Evolutionary conservation across 1,140 invertebrate genomes (phyloP).

Genomic region (Streblospio benedicti): DNA sequence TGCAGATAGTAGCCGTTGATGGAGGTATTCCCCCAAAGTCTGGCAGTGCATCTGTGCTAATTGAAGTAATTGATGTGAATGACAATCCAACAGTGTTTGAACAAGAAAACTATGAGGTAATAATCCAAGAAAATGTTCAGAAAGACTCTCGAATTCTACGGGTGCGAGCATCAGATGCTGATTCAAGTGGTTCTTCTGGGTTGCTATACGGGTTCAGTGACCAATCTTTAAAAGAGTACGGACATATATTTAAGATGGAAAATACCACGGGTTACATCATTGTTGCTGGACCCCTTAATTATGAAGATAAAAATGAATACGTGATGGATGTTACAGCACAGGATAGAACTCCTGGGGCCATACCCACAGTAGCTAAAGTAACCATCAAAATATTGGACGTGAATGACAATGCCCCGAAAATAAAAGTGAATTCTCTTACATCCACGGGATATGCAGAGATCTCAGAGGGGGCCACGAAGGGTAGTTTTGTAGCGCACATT

Average conservation of each 20-base stretch:
- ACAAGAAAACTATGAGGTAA: slow-evolving; percentile 1
- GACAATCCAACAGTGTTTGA: slow-evolving; percentile 18
- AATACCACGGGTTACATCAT: slow-evolving; percentile 28
- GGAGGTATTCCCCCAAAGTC: slow-evolving; percentile 12
- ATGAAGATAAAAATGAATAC: slow-evolving; percentile 54
- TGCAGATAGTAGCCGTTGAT: slow-evolving; percentile 13
- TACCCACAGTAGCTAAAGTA: slow-evolving; percentile 59
- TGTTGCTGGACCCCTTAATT: slow-evolving; percentile 57
- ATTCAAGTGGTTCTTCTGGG: slow-evolving; percentile 5
- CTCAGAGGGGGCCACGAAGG: slow-evolving; percentile 7
- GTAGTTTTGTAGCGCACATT: slow-evolving; percentile 33
- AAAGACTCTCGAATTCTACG: not conserved
- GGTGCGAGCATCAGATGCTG: slow-evolving; percentile 11
- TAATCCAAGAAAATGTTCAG: slow-evolving; percentile 10
- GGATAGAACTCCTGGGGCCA: slow-evolving; percentile 52
- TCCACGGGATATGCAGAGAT: slow-evolving; percentile 25
- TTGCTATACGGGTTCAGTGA: slow-evolving; percentile 11
- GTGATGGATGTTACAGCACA: slow-evolving; percentile 19
- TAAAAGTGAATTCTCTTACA: slow-evolving; percentile 16
- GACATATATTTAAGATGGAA: slow-evolving; percentile 10
- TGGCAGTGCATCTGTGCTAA: slow-evolving; percentile 3
- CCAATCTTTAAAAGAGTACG: not conserved
- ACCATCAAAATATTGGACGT: slow-evolving; percentile 13
- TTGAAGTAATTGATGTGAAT: slow-evolving; percentile 15
- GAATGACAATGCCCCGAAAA: slow-evolving; percentile 15